These are phyloP conservation scores for Chionodraco myersi DNA, from an alignment of 2,113 vertebrate genomes.

Conservation along the genomic window DNA sequence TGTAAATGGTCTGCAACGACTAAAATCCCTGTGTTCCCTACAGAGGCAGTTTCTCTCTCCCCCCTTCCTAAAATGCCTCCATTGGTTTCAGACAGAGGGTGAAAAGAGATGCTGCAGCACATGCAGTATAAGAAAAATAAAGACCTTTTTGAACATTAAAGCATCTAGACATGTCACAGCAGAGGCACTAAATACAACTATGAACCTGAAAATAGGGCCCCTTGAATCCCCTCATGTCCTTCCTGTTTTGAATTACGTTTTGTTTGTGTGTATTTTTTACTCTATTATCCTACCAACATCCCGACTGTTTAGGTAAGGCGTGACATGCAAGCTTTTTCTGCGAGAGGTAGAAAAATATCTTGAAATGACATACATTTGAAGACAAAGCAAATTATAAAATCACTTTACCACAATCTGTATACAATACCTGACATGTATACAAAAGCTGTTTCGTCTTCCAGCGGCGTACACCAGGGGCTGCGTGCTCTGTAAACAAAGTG, in stretches of 20 bases:
- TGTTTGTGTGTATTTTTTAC: slow-evolving; percentile 59
- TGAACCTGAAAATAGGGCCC: too few relatives aligned
- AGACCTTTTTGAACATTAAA: too few relatives aligned
- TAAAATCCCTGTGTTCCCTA: too few relatives aligned
- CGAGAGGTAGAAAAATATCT: not conserved
- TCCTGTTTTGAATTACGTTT: slow-evolving; percentile 63
- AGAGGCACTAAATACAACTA: too few relatives aligned
- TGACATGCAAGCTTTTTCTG: slow-evolving; percentile 24
- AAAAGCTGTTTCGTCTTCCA: slow-evolving; percentile 22
- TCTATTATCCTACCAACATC: slow-evolving; percentile 47
- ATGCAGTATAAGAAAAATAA: too few relatives aligned
- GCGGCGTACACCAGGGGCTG: slow-evolving; percentile 14
- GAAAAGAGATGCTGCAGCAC: too few relatives aligned
- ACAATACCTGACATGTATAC: slow-evolving; percentile 13
- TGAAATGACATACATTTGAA: slow-evolving; percentile 24
- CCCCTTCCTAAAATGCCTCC: too few relatives aligned
- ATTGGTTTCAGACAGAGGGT: too few relatives aligned
- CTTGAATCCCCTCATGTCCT: slow-evolving; percentile 48
- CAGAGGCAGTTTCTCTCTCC: too few relatives aligned
- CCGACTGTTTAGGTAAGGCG: slow-evolving; percentile 23
- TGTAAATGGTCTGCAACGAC: too few relatives aligned
- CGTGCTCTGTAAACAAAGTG: slow-evolving; percentile 49
- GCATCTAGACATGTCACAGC: too few relatives aligned
- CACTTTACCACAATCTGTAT: slow-evolving; percentile 16
- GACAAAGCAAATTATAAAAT: slow-evolving; percentile 17